Conservation (phyloP, 1,140 invertebrate species). For the Ceratosolen fusciceps region DNA sequence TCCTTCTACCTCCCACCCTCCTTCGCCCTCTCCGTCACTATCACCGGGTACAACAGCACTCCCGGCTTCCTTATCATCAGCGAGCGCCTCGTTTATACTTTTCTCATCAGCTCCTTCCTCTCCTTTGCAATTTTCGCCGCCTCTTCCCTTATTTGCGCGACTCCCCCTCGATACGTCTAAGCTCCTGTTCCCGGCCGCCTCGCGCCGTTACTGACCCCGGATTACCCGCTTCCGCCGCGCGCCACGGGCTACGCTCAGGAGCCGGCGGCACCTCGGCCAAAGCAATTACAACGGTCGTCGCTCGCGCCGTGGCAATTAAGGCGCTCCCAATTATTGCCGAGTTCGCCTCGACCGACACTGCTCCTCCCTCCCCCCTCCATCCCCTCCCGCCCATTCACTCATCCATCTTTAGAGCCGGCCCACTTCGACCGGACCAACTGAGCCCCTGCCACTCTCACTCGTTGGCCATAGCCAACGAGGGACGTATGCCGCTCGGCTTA, state of each 20-base stretch:
- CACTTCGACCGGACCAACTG: too few relatives aligned
- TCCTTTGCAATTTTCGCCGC: neutral
- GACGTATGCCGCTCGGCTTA: neutral
- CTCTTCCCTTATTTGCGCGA: constrained; percentile 22
- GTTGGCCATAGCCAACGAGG: too few relatives aligned
- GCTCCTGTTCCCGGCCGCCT: constrained; percentile 6
- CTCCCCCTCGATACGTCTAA: too few relatives aligned
- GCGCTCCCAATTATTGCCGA: constrained; percentile 66
- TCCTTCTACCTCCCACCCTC: neutral
- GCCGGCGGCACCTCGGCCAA: constrained; percentile 58
- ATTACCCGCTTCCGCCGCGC: constrained; percentile 32
- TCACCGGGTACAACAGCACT: neutral
- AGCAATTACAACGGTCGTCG: constrained; percentile 67
- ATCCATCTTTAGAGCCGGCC: too few relatives aligned
- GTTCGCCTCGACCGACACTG: too few relatives aligned
- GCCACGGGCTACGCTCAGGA: constrained; percentile 5
- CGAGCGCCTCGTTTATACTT: neutral
- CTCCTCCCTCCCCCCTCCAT: constrained; percentile 31
- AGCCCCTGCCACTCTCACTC: too few relatives aligned
- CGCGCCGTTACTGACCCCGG: neutral
- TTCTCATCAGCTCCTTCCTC: neutral
- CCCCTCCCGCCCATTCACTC: constrained; percentile 5
- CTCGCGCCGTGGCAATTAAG: constrained; percentile 66
- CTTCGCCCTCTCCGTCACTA: neutral
- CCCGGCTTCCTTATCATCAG: neutral